These are phyloP conservation scores for Syrphus vitripennis DNA, from an alignment of 2,888 invertebrate genomes.

Conservation along the genomic window DNA sequence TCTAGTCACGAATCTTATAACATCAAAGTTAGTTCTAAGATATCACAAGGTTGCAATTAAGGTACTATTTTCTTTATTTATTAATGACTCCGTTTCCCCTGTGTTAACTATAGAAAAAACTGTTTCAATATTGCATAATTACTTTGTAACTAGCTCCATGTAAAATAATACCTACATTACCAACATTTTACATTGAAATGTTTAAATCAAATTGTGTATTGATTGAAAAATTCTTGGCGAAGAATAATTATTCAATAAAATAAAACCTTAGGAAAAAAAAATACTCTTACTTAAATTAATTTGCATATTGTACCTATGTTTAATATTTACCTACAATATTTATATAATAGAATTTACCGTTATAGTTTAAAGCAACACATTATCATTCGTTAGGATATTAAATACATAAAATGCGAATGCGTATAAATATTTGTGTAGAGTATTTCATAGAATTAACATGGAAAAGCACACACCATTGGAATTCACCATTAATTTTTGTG, in stretches of 20 bases:
- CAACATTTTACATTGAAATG: no score
- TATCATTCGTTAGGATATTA: background rate
- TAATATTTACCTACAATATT: background rate
- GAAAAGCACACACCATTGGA: constrained; percentile 1
- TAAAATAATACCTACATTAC: no score
- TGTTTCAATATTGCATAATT: no score
- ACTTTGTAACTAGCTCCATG: no score
- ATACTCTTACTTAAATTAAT: background rate
- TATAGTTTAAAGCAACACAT: background rate
- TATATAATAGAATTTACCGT: background rate
- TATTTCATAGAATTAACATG: constrained; percentile 31
- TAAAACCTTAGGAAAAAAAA: background rate
- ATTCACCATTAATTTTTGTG: constrained; percentile 30
- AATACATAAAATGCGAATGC: background rate
- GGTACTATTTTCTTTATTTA: no score
- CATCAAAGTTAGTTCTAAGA: no score
- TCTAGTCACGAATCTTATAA: no score
- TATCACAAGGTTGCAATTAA: no score
- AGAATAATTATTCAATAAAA: background rate
- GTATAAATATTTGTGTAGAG: background rate
- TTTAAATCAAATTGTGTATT: no score
- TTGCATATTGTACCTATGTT: background rate
- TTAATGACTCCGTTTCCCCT: no score
- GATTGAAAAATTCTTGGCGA: no score
- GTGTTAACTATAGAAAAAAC: no score